These are phyloP conservation scores for Sternarchorhynchus goeldii DNA, from an alignment of 2,797 vertebrate species.

Conservation along the genomic window DNA sequence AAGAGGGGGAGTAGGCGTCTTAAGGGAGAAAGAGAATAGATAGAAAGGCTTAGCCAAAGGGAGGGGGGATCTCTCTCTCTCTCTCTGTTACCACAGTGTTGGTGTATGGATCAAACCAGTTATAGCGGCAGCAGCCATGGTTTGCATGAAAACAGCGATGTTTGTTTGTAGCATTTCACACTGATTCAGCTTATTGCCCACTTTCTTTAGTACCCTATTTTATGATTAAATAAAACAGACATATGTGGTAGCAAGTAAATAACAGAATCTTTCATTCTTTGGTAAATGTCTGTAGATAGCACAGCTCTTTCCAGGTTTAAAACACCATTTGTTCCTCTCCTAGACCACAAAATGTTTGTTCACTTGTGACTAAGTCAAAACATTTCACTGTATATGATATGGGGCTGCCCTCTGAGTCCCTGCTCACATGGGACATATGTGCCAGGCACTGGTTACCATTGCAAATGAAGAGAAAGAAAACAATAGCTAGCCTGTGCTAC, in stretches of 20 bases:
- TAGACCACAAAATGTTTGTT: background rate
- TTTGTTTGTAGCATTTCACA: too few relatives aligned
- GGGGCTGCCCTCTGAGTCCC: conserved; percentile 31
- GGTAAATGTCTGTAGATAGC: too few relatives aligned
- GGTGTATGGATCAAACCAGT: background rate
- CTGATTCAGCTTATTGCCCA: too few relatives aligned
- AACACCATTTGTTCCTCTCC: background rate
- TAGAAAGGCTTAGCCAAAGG: conserved; percentile 58
- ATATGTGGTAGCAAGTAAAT: too few relatives aligned
- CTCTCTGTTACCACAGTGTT: conserved; percentile 14
- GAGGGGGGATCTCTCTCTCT: conserved; percentile 36
- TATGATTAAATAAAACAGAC: too few relatives aligned
- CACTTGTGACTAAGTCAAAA: conserved; percentile 52
- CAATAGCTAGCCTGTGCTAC: conserved; percentile 21
- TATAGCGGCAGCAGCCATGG: too few relatives aligned
- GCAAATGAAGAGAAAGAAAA: conserved; percentile 50
- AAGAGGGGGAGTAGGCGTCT: conserved; percentile 40
- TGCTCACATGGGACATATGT: conserved; percentile 17
- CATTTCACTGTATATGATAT: conserved; percentile 46
- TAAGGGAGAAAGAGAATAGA: conserved; percentile 58
- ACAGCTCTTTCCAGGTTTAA: too few relatives aligned
- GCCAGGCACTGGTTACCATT: conserved; percentile 35
- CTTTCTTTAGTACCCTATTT: too few relatives aligned
- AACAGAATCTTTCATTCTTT: too few relatives aligned
- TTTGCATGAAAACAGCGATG: too few relatives aligned